These are phyloP conservation scores for Nothocercus julius DNA, from an alignment of 2,113 vertebrate genomes.

Conservation along the genomic window DNA sequence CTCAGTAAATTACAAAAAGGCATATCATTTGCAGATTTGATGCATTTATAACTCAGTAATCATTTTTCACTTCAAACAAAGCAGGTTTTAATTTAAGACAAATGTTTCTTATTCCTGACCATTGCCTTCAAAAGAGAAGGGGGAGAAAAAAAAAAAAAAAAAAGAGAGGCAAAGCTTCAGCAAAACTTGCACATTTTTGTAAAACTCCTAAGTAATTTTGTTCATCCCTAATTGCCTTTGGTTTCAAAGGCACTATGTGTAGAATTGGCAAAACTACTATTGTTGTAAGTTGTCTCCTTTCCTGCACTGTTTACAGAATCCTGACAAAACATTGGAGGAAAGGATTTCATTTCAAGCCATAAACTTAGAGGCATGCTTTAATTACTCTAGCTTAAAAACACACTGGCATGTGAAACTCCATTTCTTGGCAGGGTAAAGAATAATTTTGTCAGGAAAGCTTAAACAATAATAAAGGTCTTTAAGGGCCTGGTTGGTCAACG, in stretches of 20 bases:
- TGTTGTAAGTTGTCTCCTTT: constrained; percentile 40
- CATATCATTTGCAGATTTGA: background rate
- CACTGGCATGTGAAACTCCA: constrained; percentile 31
- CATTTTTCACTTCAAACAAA: background rate
- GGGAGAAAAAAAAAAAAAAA: background rate
- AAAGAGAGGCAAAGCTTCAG: background rate
- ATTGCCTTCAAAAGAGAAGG: background rate
- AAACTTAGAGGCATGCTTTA: constrained; percentile 48
- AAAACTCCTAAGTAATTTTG: background rate
- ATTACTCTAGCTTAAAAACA: constrained; percentile 34
- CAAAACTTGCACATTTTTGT: background rate
- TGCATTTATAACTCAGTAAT: background rate
- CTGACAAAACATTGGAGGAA: constrained; percentile 30
- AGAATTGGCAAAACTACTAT: constrained; percentile 26
- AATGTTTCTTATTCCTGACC: background rate
- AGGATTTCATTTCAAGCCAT: constrained; percentile 24
- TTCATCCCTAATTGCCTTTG: constrained; percentile 25
- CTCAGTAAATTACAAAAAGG: background rate
- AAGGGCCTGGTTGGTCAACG: constrained; percentile 12
- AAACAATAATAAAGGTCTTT: constrained; percentile 63
- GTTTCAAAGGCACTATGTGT: constrained; percentile 28
- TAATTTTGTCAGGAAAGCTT: constrained; percentile 63
- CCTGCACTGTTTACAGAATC: constrained; percentile 35
- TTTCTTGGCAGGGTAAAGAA: constrained; percentile 61
- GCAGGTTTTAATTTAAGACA: background rate